Conservation (phyloP, 2,113 vertebrate genomes). For the Diphyllodes magnificus region DNA sequence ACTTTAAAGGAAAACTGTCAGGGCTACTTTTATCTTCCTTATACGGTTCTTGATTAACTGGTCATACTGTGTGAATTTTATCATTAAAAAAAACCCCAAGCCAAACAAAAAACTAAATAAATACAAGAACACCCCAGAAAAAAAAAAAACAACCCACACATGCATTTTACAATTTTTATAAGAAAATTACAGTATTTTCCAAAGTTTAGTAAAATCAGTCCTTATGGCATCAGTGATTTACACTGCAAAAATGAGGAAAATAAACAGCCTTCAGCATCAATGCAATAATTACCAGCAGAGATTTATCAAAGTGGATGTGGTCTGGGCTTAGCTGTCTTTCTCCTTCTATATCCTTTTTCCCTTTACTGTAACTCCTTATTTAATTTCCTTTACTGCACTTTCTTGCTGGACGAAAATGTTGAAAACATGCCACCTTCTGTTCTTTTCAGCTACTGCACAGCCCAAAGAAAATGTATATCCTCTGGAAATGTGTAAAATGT, state of each 20-base stretch:
- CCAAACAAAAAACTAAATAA: neutral
- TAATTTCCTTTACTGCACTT: neutral
- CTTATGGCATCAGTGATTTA: neutral
- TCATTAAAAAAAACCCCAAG: neutral
- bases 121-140: neutral
- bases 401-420: neutral
- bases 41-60: neutral
- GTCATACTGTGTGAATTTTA: neutral
- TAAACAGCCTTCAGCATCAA: neutral
- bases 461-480: neutral
- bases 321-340: neutral
- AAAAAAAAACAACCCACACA: neutral
- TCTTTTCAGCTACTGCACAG: neutral
- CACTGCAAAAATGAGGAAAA: neutral
- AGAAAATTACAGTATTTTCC: neutral
- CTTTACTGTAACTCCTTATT: neutral
- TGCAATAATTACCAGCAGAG: neutral
- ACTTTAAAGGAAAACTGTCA: neutral
- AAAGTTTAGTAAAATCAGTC: neutral
- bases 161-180: neutral
- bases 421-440: conserved; percentile 6
- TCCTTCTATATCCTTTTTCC: neutral
- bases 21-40: neutral
- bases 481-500: neutral
- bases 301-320: neutral